Evolutionary conservation across 2,888 invertebrate species (phyloP).

Genomic region (Phytoseiulus persimilis): DNA sequence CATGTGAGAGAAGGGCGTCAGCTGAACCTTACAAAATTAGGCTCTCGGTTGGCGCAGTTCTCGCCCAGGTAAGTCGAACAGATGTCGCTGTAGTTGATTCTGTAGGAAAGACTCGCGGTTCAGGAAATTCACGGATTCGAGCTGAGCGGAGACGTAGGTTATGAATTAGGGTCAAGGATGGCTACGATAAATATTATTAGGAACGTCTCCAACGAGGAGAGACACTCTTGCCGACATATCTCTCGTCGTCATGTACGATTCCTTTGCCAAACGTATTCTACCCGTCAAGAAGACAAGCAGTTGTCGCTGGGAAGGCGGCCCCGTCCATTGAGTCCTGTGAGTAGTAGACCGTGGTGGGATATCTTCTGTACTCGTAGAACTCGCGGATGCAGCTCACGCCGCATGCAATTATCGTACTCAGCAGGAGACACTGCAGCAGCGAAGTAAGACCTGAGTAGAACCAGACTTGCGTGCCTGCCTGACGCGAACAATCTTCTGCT

Average conservation of each 20-base stretch:
- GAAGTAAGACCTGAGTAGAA: neutral
- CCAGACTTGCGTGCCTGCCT: neutral
- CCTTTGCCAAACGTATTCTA: neutral
- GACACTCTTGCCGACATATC: neutral
- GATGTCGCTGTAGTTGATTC: constrained; percentile 31
- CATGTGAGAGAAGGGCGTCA: no score
- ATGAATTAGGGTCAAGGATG: neutral
- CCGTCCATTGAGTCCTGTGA: constrained; percentile 26
- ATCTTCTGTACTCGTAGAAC: constrained; percentile 21
- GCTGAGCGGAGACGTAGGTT: neutral
- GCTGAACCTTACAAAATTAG: neutral
- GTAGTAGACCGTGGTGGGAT: constrained; percentile 32
- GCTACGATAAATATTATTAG: neutral
- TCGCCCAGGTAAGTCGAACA: constrained; percentile 16
- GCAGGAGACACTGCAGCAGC: neutral
- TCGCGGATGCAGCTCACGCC: constrained; percentile 9
- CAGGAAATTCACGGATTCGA: neutral
- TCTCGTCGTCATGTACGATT: neutral
- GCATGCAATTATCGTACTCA: constrained; percentile 19
- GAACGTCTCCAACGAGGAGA: neutral
- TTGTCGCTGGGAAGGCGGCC: constrained; percentile 28
- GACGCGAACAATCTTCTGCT: neutral
- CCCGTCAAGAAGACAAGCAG: constrained; percentile 35
- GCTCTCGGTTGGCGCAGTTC: constrained; percentile 28
- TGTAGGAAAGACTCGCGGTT: neutral